Evolutionary conservation across 2,797 vertebrate genomes (phyloP).

Genomic region (Macroramphosus scolopax): DNA sequence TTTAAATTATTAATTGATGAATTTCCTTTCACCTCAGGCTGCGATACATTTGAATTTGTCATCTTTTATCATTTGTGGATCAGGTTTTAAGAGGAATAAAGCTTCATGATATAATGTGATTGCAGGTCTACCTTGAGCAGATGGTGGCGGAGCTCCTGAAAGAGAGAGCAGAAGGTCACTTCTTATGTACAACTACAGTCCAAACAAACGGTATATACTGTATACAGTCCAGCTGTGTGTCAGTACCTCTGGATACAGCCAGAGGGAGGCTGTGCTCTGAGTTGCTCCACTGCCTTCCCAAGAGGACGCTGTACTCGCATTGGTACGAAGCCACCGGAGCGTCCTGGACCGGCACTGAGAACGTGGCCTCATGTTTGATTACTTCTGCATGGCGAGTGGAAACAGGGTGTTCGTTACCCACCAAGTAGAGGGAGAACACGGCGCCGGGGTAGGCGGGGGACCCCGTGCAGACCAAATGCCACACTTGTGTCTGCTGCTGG

Average conservation of each 20-base stretch:
- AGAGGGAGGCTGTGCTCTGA: constrained; percentile 65
- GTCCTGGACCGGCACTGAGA: constrained; percentile 60
- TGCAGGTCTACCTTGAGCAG: constrained; percentile 42
- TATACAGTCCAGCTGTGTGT: too few relatives aligned
- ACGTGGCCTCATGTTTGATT: constrained; percentile 48
- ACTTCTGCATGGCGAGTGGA: constrained; percentile 4
- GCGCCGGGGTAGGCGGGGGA: constrained; percentile 71
- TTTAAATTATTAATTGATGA: too few relatives aligned
- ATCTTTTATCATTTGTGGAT: background rate
- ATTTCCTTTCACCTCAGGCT: background rate
- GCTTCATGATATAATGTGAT: background rate
- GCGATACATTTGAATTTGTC: background rate
- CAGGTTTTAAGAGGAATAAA: background rate
- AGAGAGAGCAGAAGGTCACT: constrained; percentile 2
- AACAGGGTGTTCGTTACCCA: constrained; percentile 31
- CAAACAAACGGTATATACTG: too few relatives aligned
- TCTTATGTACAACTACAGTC: background rate
- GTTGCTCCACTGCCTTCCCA: constrained; percentile 46
- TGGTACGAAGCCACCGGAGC: constrained; percentile 52
- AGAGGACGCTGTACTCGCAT: constrained; percentile 67
- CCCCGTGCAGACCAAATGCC: constrained; percentile 67
- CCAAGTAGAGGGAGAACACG: constrained; percentile 65
- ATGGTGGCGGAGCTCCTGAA: constrained; percentile 43
- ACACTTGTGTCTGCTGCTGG: constrained; percentile 50
- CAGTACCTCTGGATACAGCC: constrained; percentile 47